Evolutionary conservation across 2,113 vertebrate species (phyloP).

Genomic region (Toxotes chatareus): DNA sequence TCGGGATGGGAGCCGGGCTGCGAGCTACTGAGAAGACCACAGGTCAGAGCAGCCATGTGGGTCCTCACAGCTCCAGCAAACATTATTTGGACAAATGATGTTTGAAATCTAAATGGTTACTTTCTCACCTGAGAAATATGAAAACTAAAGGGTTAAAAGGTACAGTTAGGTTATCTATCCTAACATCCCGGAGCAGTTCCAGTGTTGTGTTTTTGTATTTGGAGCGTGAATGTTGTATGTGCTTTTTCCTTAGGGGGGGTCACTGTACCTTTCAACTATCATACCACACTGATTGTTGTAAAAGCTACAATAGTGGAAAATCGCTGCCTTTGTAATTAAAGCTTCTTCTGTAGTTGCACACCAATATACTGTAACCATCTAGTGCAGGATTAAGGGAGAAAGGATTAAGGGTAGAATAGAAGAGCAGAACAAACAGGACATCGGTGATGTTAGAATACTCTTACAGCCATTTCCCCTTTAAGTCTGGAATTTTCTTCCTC

Average conservation of each 20-base stretch:
- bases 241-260: background rate
- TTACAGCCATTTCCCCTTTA: slow-evolving; percentile 18
- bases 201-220: background rate
- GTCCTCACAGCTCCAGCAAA: background rate
- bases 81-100: background rate
- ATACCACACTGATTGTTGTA: too few relatives aligned
- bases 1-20: background rate
- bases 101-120: background rate
- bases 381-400: slow-evolving; percentile 28
- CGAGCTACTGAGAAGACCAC: background rate
- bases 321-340: slow-evolving; percentile 22
- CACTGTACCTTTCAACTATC: background rate
- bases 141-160: background rate
- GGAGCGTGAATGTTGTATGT: background rate
- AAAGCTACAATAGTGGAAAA: background rate
- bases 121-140: background rate
- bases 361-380: slow-evolving; percentile 12
- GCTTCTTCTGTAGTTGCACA: slow-evolving; percentile 7
- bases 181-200: background rate
- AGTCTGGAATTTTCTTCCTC: slow-evolving; percentile 9
- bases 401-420: slow-evolving; percentile 42
- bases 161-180: too few relatives aligned
- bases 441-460: slow-evolving; percentile 20
- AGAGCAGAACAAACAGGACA: slow-evolving; percentile 38
- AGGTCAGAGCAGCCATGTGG: background rate